These are phyloP conservation scores for Atractosteus spatula DNA, from an alignment of 2,113 vertebrate genomes.

Conservation along the genomic window DNA sequence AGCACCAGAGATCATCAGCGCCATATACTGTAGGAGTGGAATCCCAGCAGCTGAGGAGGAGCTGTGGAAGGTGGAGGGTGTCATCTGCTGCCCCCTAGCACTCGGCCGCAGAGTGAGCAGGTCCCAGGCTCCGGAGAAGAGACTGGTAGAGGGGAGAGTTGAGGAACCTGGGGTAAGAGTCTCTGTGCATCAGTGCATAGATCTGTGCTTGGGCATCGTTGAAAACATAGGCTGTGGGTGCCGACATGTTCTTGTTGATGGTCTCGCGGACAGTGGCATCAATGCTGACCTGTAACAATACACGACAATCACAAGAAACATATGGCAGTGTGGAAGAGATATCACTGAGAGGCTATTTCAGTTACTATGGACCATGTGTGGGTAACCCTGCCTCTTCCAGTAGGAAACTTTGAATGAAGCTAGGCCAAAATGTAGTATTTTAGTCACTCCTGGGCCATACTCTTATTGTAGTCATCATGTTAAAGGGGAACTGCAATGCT, in stretches of 20 bases:
- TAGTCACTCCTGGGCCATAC: too few species aligned
- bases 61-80: not conserved
- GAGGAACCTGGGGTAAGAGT: conserved; percentile 31
- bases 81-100: conserved; percentile 13
- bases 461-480: too few species aligned
- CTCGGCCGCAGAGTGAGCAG: not conserved
- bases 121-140: conserved; percentile 18
- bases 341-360: too few species aligned
- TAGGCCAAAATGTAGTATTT: too few species aligned
- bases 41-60: not conserved
- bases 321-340: too few species aligned
- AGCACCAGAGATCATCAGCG: too few species aligned
- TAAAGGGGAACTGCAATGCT: too few species aligned
- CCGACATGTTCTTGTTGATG: conserved; percentile 26
- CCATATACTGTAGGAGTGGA: not conserved
- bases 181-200: conserved; percentile 30
- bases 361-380: too few species aligned
- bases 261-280: conserved; percentile 24
- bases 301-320: too few species aligned
- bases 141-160: conserved; percentile 23
- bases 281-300: conserved; percentile 30
- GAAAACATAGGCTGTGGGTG: conserved; percentile 23
- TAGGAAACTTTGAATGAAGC: too few species aligned
- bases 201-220: conserved; percentile 27
- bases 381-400: too few species aligned